Conservation (phyloP, 2,888 invertebrate species). For the Aleiodes testaceus region DNA sequence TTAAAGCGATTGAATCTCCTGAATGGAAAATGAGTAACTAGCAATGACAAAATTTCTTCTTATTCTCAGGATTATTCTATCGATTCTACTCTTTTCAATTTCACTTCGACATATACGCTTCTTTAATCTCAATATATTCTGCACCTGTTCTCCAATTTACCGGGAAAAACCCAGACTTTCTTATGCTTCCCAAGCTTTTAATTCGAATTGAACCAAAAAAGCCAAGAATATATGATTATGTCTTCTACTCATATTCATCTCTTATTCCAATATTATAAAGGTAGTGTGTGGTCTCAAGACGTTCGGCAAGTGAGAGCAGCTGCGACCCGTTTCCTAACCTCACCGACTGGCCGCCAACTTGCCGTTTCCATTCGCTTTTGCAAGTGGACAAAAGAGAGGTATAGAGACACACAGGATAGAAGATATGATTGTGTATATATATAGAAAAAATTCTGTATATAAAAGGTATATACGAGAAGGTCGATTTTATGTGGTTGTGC, state of each 20-base stretch:
- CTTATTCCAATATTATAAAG: background rate
- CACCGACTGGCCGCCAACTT: background rate
- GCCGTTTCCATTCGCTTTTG: constrained; percentile 18
- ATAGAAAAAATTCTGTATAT: background rate
- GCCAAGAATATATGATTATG: background rate
- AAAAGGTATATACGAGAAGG: background rate
- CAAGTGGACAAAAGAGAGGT: constrained; percentile 27
- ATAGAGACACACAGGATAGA: constrained; percentile 8
- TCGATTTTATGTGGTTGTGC: constrained; percentile 8
- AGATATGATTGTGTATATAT: background rate
- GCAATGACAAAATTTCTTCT: background rate
- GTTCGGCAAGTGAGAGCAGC: constrained; percentile 32
- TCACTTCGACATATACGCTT: no score
- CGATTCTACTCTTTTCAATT: no score
- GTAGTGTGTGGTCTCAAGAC: background rate
- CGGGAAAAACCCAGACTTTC: background rate
- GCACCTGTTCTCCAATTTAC: background rate
- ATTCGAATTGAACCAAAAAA: background rate
- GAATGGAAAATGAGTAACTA: no score
- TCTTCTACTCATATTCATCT: constrained; percentile 8
- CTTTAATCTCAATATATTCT: background rate
- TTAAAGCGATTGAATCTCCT: no score
- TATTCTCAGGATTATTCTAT: background rate
- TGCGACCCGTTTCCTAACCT: constrained; percentile 29
- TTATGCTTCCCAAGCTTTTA: background rate